These are phyloP conservation scores for Murina feae DNA, from an alignment of 2,113 vertebrate species.

Conservation along the genomic window DNA sequence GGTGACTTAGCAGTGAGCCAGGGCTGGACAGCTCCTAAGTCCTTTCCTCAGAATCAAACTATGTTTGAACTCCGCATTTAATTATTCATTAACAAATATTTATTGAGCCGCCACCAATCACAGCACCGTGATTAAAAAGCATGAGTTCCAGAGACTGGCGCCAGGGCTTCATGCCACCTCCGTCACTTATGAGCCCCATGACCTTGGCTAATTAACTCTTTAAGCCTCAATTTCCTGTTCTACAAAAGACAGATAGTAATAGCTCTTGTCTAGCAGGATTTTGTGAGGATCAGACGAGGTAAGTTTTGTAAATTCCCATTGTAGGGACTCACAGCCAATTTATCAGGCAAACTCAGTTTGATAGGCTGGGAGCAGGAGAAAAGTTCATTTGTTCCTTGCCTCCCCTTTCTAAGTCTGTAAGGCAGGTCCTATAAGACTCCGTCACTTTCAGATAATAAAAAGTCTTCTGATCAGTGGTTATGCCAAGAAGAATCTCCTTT, in stretches of 20 bases:
- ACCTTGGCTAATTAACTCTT: not conserved
- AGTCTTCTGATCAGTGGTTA: not conserved
- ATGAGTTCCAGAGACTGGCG: not conserved
- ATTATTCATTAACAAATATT: constrained; percentile 26
- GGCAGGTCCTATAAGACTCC: not conserved
- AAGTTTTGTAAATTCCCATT: not conserved
- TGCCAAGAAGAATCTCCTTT: not conserved
- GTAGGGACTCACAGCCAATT: not conserved
- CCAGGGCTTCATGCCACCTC: not conserved
- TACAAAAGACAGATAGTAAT: not conserved
- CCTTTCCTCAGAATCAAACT: not conserved
- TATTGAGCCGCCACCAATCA: not conserved
- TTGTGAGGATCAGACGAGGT: not conserved
- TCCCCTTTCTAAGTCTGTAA: not conserved
- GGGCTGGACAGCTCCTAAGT: not conserved
- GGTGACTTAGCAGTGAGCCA: not conserved
- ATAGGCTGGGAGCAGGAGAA: not conserved
- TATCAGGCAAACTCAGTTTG: not conserved
- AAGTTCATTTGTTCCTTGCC: not conserved
- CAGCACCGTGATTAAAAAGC: not conserved
- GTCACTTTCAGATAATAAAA: constrained; percentile 22
- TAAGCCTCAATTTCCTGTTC: not conserved
- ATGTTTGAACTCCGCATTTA: not conserved
- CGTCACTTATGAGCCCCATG: not conserved
- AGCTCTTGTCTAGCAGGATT: not conserved